Conservation (phyloP, 2,888 invertebrate species). For the Isotomurus palustris region DNA sequence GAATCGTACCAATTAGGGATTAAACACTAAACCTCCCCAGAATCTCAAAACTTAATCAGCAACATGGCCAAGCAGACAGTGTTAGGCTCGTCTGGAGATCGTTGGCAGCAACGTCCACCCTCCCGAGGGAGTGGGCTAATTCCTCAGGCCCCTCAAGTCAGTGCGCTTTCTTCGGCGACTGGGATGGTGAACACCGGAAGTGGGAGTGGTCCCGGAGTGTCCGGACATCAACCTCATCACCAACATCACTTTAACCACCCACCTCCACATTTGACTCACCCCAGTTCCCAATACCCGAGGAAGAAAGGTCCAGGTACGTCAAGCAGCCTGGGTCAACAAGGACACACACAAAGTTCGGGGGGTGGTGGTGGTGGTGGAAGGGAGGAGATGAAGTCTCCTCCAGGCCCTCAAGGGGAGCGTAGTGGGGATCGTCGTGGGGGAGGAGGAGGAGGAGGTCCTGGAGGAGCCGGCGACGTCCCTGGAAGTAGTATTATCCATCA, state of each 20-base stretch:
- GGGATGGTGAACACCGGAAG: neutral
- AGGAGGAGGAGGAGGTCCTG: constrained; percentile 6
- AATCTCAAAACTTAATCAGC: neutral
- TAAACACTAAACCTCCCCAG: too few relatives aligned
- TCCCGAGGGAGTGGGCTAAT: constrained; percentile 17
- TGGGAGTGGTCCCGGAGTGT: too few relatives aligned
- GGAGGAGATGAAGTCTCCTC: constrained; percentile 31
- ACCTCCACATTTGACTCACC: neutral
- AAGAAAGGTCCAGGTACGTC: neutral
- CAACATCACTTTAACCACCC: neutral
- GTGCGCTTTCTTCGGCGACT: constrained; percentile 7
- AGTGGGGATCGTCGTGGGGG: constrained; percentile 22
- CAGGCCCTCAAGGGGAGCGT: constrained; percentile 28
- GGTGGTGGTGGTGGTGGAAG: constrained; percentile 24
- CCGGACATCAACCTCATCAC: neutral
- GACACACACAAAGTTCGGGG: constrained; percentile 19
- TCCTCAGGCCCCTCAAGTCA: constrained; percentile 7
- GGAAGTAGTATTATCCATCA: constrained; percentile 30
- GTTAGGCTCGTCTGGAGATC: constrained; percentile 6
- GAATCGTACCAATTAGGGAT: too few relatives aligned
- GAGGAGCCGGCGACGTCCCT: constrained; percentile 14
- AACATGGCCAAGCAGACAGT: constrained; percentile 23
- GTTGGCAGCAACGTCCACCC: constrained; percentile 17
- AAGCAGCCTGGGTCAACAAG: constrained; percentile 8
- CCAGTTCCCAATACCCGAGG: constrained; percentile 1